Conservation (phyloP, 2,113 vertebrate genomes). For the Excalfactoria chinensis region DNA sequence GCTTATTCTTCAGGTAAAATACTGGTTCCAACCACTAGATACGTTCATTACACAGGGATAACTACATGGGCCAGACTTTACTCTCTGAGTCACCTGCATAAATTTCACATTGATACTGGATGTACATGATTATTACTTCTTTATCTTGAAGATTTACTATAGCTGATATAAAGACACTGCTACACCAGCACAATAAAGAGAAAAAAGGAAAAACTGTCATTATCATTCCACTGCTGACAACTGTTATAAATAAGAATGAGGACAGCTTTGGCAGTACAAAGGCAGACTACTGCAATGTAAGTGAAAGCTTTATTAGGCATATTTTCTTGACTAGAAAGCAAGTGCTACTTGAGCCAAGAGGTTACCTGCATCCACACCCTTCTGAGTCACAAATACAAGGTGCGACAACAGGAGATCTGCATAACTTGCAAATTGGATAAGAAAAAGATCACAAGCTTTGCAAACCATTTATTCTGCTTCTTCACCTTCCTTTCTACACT, state of each 20-base stretch:
- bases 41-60: not conserved
- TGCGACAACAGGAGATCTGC: not conserved
- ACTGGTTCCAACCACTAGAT: not conserved
- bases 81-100: not conserved
- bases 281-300: accelerated
- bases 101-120: not conserved
- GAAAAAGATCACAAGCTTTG: not conserved
- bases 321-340: not conserved
- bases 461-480: not conserved
- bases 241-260: not conserved
- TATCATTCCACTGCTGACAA: not conserved
- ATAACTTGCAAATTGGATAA: not conserved
- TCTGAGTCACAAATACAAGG: not conserved
- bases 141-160: not conserved
- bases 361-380: accelerated
- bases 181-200: not conserved
- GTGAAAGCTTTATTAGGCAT: not conserved
- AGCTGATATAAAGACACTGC: not conserved
- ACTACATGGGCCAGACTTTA: not conserved
- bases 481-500: not conserved
- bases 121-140: not conserved
- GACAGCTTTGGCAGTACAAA: not conserved
- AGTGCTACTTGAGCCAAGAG: not conserved
- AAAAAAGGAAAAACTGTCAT: not conserved
- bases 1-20: not conserved